Evolutionary conservation across 2,888 invertebrate genomes (phyloP), one percentile per base, ranked within the genome.

Genomic region (Nymphalis c-album): DNA sequence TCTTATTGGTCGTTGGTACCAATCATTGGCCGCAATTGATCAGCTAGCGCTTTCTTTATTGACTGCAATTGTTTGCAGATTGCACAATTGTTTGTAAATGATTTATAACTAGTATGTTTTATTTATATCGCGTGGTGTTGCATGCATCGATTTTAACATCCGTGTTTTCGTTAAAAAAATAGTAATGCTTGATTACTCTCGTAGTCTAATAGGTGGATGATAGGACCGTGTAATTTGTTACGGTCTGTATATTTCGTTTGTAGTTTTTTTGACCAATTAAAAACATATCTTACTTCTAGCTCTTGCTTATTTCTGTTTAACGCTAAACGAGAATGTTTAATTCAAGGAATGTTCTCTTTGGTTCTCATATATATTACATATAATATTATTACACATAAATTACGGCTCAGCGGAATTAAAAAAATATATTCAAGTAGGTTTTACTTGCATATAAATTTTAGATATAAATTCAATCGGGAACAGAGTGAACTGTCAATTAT

Each of bases 21-120:
- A 65, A 65, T 60, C 53, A 65, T 31, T 45, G 53, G 53, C 46
- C 60, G 63, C 68, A 60, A 68, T 68, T 64, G 68, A 60, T 60
- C 47, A 20, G 18, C 18, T 26, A 68, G 47, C 47, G 55, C 50
- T 64, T 60, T 60, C 68, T 57, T 68, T 60, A 68, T 68, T 68
- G 64, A 55, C 45, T 60, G 5, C 22, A 53, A 66, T 61, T 67
- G 51, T 67, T 68, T 26, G 47, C 48, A 51, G 46, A 60, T 55
- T 59, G 45, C 22, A 63, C 59, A 60, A 60, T 68, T 63, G 63
- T 60, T 60, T 50, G 53, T 53, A 55, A 63, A 63, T 55, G 51
- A 68, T 60, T 48, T 60, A n/a, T 31, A 47, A 48, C 53, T 60
- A 60, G 35, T 40, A 40, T 40, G 40, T 40, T 10, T 13, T 40